Evolutionary conservation across 2,797 vertebrate species (phyloP).

Genomic region (Coracias cyanogaster): DNA sequence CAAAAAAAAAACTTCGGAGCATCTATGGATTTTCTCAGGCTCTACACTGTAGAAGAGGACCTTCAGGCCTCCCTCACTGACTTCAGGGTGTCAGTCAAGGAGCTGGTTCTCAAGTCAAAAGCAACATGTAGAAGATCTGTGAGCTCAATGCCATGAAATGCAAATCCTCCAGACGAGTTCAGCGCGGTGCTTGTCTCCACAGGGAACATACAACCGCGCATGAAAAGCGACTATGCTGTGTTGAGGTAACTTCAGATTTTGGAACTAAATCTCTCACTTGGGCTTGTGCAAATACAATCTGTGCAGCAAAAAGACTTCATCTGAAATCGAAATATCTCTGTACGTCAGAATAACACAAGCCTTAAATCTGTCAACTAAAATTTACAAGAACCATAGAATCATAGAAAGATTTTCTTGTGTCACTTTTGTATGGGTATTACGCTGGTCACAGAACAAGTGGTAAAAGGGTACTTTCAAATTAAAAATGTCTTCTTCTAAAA

Average conservation of each 20-base stretch:
- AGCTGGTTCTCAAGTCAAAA: neutral
- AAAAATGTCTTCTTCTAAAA: conserved; percentile 40
- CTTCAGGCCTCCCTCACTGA: neutral
- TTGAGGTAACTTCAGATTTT: neutral
- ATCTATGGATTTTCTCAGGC: neutral
- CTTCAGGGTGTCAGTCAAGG: neutral
- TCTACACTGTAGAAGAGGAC: neutral
- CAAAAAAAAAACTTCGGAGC: neutral
- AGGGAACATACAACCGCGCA: neutral
- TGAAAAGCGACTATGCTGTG: neutral
- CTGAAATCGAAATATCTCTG: conserved; percentile 18
- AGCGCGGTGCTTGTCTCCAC: neutral
- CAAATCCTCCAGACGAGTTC: neutral
- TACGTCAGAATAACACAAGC: neutral
- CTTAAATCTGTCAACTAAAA: neutral
- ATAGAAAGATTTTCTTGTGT: neutral
- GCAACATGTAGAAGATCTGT: neutral
- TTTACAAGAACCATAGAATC: neutral
- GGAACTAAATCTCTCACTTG: neutral
- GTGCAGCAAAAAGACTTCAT: neutral
- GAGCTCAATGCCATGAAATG: neutral
- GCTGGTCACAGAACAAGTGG: conserved; percentile 38
- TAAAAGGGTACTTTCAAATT: conserved; percentile 25
- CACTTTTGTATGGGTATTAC: neutral
- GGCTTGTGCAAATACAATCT: neutral